phyloP scores from a whole-genome alignment of 2,113 vertebrate species.

The Zapus hudsonius region DNA sequence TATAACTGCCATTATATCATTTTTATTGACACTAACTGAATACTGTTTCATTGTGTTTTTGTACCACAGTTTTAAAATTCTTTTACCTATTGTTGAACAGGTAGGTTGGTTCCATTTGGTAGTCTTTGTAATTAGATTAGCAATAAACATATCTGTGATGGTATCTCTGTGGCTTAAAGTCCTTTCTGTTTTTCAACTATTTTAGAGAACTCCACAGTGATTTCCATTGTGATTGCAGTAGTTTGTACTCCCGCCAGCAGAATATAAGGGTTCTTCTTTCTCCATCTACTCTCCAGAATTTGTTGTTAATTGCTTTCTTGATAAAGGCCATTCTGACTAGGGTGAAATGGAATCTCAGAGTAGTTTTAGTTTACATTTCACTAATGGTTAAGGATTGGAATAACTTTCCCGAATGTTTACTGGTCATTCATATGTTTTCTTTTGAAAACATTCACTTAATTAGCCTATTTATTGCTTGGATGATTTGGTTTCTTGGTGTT shows the following conservation, averaged over 20 bases:
- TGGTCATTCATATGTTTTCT: neutral
- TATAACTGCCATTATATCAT: neutral
- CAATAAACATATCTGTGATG: neutral
- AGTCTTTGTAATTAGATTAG: neutral
- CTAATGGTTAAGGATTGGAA: neutral
- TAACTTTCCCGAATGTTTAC: neutral
- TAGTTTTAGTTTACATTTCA: neutral
- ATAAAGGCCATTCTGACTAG: neutral
- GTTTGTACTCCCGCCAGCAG: neutral
- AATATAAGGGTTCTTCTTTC: neutral
- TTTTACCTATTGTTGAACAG: neutral
- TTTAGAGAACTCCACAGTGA: neutral
- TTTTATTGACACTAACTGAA: neutral
- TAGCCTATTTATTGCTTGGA: neutral
- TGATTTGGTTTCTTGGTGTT: neutral
- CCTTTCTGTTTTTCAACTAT: neutral
- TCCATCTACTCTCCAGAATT: neutral
- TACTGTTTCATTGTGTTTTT: neutral
- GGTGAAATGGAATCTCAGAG: neutral
- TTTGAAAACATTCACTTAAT: neutral
- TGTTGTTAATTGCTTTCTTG: neutral
- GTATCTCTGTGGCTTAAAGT: neutral
- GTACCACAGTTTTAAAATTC: neutral
- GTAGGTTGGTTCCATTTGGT: neutral
- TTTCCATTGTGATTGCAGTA: neutral